A percentile compares a stretch with the other conserved stretches of the same genome.
These are phyloP conservation scores for Cossypha dichroa DNA, from an alignment of 2,797 vertebrate species.

Conservation along the genomic window DNA sequence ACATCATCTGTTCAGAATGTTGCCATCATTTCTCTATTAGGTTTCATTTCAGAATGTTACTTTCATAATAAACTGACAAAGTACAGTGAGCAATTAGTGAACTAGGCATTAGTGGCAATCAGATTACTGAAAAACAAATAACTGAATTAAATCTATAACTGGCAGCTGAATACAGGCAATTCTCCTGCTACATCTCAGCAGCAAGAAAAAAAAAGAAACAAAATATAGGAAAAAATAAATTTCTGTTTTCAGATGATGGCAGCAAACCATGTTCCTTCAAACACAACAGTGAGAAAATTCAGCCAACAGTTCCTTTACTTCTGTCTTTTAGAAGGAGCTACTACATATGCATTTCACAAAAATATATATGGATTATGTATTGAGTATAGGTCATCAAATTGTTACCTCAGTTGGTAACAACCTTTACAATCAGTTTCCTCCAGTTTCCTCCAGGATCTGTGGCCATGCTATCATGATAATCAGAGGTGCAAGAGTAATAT, in stretches of 20 bases:
- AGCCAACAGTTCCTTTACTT: not conserved
- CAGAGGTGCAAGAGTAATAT: not conserved
- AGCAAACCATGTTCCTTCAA: not conserved
- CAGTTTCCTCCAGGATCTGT: not conserved
- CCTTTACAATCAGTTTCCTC: not conserved
- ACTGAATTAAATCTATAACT: not conserved
- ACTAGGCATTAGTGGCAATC: not conserved
- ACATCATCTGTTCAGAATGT: not conserved
- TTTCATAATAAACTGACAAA: not conserved
- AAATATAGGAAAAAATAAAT: not conserved
- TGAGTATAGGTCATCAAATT: not conserved
- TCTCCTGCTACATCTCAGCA: not conserved
- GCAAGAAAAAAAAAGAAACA: not conserved
- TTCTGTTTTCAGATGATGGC: not conserved
- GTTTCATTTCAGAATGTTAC: not conserved
- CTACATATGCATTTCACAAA: not conserved
- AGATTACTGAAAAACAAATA: conserved; percentile 33
- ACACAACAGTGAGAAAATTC: not conserved
- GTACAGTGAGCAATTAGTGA: not conserved
- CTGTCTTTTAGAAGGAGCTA: not conserved
- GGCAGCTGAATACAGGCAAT: not conserved
- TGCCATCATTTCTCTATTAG: not conserved
- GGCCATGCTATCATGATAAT: not conserved
- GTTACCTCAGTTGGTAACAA: not conserved
- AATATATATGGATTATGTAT: not conserved